phyloP scores from a whole-genome alignment of 2,113 vertebrate genomes.

The Bubo blakistoni region DNA sequence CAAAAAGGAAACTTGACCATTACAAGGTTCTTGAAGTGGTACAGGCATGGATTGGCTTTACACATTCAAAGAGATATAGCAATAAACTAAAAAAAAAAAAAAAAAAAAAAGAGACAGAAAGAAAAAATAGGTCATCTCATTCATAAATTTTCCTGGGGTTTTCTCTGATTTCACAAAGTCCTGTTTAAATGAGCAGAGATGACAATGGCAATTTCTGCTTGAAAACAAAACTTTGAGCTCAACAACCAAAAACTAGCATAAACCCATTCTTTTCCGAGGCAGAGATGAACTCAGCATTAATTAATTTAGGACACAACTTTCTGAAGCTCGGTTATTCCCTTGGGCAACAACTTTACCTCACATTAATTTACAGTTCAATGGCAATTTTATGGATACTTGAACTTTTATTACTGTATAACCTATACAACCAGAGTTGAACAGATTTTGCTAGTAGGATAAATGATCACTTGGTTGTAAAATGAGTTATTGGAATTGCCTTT shows the following conservation, averaged over 20 bases:
- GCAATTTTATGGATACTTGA: constrained; percentile 67
- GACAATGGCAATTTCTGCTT: neutral
- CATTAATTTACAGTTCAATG: constrained; percentile 64
- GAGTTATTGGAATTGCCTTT: constrained; percentile 44
- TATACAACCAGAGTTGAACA: constrained; percentile 49
- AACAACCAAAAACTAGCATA: neutral
- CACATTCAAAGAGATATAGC: neutral
- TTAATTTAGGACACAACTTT: constrained; percentile 63
- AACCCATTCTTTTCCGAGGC: neutral
- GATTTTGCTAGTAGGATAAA: constrained; percentile 62
- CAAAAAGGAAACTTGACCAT: neutral
- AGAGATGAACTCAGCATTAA: constrained; percentile 28
- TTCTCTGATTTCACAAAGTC: neutral
- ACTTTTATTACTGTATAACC: constrained; percentile 65
- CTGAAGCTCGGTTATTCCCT: constrained; percentile 48
- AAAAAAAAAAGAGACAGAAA: neutral
- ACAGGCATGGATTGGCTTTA: neutral
- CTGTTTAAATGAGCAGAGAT: neutral
- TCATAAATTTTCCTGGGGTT: neutral
- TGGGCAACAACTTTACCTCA: constrained; percentile 56
- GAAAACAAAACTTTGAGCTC: neutral
- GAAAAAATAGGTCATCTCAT: neutral
- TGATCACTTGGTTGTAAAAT: constrained; percentile 57
- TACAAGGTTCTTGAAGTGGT: neutral
- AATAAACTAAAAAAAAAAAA: neutral